phyloP scores from a whole-genome alignment of 1,140 invertebrate genomes.

The Coboldia fuscipes region DNA sequence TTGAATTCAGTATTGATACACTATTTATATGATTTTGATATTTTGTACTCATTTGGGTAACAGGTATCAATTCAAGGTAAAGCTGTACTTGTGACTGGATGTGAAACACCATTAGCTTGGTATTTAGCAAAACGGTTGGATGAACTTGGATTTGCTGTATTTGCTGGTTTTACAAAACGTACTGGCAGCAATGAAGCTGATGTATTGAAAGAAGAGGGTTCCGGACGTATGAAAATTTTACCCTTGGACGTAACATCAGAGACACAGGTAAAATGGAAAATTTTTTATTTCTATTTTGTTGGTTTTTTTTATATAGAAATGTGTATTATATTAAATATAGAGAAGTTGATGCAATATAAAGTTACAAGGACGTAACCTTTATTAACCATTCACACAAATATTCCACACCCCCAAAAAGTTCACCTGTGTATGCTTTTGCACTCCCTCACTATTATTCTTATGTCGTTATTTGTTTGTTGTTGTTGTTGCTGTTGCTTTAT shows the following conservation, averaged over 20 bases:
- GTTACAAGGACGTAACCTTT: conserved; percentile 3
- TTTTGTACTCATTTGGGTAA: too few relatives aligned
- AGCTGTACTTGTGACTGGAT: conserved; percentile 64
- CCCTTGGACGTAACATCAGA: conserved; percentile 56
- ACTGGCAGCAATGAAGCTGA: conserved; percentile 39
- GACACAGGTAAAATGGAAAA: conserved; percentile 25
- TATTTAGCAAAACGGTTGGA: conserved; percentile 51
- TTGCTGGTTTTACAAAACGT: conserved; percentile 47
- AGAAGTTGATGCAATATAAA: conserved; percentile 1
- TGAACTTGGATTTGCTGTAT: conserved; percentile 60
- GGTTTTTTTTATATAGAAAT: neutral
- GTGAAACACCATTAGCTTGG: conserved; percentile 56
- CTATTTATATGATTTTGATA: too few relatives aligned
- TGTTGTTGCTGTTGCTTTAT: neutral
- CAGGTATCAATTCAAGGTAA: conserved; percentile 58
- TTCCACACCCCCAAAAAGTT: too few relatives aligned
- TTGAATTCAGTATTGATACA: too few relatives aligned
- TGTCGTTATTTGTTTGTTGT: too few relatives aligned
- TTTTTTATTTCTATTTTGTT: neutral
- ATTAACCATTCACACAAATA: neutral
- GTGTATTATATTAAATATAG: neutral
- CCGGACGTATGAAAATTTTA: conserved; percentile 45
- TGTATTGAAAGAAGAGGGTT: conserved; percentile 49
- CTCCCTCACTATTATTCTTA: too few relatives aligned
- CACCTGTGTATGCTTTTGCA: too few relatives aligned